Percentiles rank a stretch among this genome's conserved stretches.
Evolutionary conservation across 2,113 vertebrate genomes (phyloP).

Genomic region (Junco hyemalis): DNA sequence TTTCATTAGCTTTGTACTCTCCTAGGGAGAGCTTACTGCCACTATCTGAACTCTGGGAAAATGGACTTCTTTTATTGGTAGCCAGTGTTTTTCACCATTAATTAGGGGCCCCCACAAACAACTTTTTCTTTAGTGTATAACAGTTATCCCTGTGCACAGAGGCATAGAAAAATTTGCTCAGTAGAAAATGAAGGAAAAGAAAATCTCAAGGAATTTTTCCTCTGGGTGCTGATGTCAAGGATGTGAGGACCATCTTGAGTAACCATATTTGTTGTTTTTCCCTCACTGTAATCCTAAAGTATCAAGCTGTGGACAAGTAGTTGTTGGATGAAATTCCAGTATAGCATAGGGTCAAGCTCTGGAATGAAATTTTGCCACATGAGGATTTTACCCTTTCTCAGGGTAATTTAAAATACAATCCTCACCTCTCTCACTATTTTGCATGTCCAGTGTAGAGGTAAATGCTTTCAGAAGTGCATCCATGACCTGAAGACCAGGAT

Average conservation of each 20-base stretch:
- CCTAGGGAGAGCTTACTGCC: neutral
- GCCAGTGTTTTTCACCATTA: neutral
- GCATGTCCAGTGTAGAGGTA: neutral
- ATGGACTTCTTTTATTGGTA: neutral
- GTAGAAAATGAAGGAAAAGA: neutral
- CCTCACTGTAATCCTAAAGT: neutral
- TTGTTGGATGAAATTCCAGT: neutral
- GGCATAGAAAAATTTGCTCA: neutral
- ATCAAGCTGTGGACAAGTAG: neutral
- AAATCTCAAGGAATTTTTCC: neutral
- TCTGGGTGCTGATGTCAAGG: fast-evolving
- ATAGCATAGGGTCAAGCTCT: neutral
- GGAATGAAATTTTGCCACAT: neutral
- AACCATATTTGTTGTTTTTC: neutral
- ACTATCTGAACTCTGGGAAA: neutral
- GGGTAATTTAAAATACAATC: neutral
- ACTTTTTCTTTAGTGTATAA: neutral
- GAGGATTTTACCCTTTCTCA: neutral
- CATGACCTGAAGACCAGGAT: neutral
- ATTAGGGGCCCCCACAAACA: neutral
- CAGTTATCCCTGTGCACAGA: neutral
- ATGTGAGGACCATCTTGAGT: neutral
- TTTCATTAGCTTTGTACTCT: neutral
- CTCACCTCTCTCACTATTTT: neutral
- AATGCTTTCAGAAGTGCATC: neutral